Conservation (phyloP, 2,113 vertebrate species). For the Empidonax alnorum region DNA sequence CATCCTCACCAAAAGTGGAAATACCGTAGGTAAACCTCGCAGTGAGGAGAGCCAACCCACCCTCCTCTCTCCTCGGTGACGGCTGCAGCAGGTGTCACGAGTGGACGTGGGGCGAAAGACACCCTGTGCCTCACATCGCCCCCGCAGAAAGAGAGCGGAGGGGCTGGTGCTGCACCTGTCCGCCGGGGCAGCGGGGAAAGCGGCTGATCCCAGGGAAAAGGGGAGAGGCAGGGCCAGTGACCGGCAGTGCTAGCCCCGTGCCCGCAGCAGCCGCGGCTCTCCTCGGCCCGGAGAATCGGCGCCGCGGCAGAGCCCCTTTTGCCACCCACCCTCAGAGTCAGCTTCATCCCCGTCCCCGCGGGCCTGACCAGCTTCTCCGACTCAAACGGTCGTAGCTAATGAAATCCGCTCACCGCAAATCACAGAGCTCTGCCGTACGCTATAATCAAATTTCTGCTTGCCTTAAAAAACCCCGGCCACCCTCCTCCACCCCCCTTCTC, state of each 20-base stretch:
- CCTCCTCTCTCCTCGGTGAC: rapidly evolving
- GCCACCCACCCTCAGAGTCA: neutral
- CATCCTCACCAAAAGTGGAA: neutral
- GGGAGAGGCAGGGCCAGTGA: neutral
- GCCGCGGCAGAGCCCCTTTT: neutral
- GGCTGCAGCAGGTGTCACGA: neutral
- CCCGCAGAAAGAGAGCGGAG: neutral
- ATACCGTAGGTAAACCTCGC: neutral
- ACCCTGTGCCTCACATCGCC: rapidly evolving
- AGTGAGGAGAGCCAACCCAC: too few species aligned
- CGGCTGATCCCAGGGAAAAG: rapidly evolving
- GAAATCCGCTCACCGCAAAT: conserved; percentile 56
- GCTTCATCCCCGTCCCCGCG: neutral
- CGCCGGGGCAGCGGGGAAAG: neutral
- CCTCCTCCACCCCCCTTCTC: conserved; percentile 23
- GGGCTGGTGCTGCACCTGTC: neutral
- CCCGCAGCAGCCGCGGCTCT: neutral
- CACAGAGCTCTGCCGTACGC: conserved; percentile 47
- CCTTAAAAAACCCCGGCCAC: conserved; percentile 49
- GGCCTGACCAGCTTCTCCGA: neutral
- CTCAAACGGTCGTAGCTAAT: conserved; percentile 23
- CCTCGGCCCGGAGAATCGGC: neutral
- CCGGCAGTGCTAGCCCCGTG: neutral
- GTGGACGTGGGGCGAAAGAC: neutral
- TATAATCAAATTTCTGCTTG: conserved; percentile 65